Evolutionary conservation across 2,113 vertebrate genomes (phyloP), one percentile per base, ranked within the genome.

Genomic region (Chamaea fasciata): DNA sequence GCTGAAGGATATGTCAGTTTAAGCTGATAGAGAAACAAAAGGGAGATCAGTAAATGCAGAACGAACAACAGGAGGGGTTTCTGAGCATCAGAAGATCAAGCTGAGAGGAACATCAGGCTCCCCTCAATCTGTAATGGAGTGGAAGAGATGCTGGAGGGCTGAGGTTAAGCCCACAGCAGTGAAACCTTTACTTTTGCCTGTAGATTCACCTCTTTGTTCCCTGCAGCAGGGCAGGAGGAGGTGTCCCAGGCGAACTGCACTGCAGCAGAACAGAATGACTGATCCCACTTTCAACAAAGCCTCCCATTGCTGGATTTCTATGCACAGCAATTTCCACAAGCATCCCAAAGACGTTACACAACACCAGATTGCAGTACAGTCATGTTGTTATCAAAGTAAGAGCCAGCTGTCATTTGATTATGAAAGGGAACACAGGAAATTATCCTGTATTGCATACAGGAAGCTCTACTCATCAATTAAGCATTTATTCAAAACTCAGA

Each of bases 401-500:
- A 94, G 71, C 55, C 82, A 94, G 70, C 41, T 87, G 88, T 82
- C 92, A 93, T 80, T 83, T 88, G 59, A 90, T 83, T 89, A 92
- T 81, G 63, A 93, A 83, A 94, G 19, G 27, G 69, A 92, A 80
- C 69, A 92, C 59, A 94, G 64, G 78, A 96, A 95, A 93, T 90
- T 35, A 62, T 69, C 44, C 68, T 49, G 12, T 47, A 49, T 83
- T 89, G 70, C 63, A 92, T 89, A 74, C 63, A 92, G 71, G 80
- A 93, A 92, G 64, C 56, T 77, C 71, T 63, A 55, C 64, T 44
- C 73, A 87, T 62, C 37, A 91, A 85, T 82, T 83, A 80, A 83
- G 59, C 68, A 86, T 90, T 94, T 88, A 82, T 57, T 62, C 63
- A 83, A 73, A 91, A 64, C 53, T 74, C 44, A 73, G 44, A 57